Evolutionary conservation across 2,113 vertebrate genomes (phyloP), one percentile per base, ranked within the genome.

Genomic region (Oceanites oceanicus): DNA sequence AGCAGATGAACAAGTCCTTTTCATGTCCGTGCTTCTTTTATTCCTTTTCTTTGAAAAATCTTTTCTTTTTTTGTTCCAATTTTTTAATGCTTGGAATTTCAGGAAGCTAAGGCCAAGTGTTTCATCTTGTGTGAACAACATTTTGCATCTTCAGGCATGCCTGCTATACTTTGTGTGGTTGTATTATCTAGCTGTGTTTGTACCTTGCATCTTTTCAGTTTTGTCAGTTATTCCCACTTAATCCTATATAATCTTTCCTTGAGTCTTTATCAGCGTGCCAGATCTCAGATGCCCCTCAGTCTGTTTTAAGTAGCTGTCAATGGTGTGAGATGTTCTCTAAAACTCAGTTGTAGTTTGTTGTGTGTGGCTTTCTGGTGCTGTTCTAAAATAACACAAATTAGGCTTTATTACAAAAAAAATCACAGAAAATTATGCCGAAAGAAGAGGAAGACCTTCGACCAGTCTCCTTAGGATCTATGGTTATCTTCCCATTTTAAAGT

Each of bases 121-220:
- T 78, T 81, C 0, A 0, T 53, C 44, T 38, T 67, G 7, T 1
- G 15, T 10, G 61, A 55, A 21, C 40, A 66, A 49, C 22, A 52
- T 75, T 75, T 89, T 71, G 59, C 44, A 49, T 71, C 44, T 89
- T 81, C 38, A 40, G 56, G 36, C 20, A 5, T 17, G 55, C 65
- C 72, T 66, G 47, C 34, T 52, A 0, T 21, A 30, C 62, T 59
- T 72, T 17, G 15, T n/a, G 13, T 9, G 34, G 15, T 19, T 53
- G 34, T 61, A 7, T 91, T 68, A 44, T 36, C 65, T 34, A 17
- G 10, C 61, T 84, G 32, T 21, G 59, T 36, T 58, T 62, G 15
- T 73, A 59, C 62, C 49, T 72, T 78, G 27, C 56, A 18, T 52
- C 36, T 86, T 75, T 75, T 87, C 74, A 19, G 21, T 75, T 82